Base-by-base conservation (phyloP, 2,797 vertebrate species). In the Paratrypauchen microcephalus region DNA sequence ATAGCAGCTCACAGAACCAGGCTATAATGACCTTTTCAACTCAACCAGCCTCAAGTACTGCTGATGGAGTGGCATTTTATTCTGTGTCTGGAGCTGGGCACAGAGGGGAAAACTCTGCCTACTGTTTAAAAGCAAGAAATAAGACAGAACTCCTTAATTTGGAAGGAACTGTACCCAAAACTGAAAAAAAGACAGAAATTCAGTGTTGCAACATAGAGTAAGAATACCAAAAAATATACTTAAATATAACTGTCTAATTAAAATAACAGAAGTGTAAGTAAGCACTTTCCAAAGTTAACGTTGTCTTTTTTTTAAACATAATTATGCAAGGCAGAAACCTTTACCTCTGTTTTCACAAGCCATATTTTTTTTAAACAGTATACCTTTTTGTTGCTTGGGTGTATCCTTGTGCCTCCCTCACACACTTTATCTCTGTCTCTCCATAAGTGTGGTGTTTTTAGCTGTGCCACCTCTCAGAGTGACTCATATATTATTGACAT, bases 401-500 rank as follows among this genome's bases (percentile, higher is more conserved):
- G 23, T 12, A 21, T 12, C 11, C 15, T 59, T 59, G 28, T 28
- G 8, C 57, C 57, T 36, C 58, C n/a, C 30, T 4, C 18, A 4
- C 28, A 30, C 36, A 24, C 61, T 63, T 23, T 47, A 26, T 75
- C 68, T 57, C 64, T 74, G 48, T 28, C 32, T 15, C 36, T 24
- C 30, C 2, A 9, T 32, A 66, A 74, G 75, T 23, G 41, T 50
- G 63, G 71, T 56, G 65, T 77, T 75, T 55, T 78, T 28, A 71
- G 69, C 69, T 68, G 71, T 82, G 6, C 66, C 88, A 83, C 83
- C 77, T 89, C 74, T 72, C 26, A 0, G 65, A 85, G 78, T 76
- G 84, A 87, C 82, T 69, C 79, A 89, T 92, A 82, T 70, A 89
- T 93, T 90, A 93, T 92, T 92, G 73, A 92, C 65, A 48, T 1